Conservation (phyloP, 2,113 vertebrate genomes). For the human (Homo sapiens) region DNA sequence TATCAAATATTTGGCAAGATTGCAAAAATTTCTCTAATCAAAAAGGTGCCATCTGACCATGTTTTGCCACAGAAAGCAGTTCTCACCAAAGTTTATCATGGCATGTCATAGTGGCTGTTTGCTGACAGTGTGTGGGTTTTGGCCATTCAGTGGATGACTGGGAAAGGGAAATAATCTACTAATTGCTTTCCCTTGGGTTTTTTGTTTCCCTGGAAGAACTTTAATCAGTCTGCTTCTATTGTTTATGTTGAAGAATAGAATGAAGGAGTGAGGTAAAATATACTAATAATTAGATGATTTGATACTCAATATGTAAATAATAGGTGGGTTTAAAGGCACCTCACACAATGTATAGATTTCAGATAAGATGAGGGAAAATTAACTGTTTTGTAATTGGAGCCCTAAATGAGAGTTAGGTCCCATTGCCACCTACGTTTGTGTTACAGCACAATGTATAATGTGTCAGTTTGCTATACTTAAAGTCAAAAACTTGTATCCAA, state of each 20-base stretch:
- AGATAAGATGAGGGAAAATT: background rate
- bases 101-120: background rate
- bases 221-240: background rate
- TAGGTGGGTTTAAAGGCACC: constrained; percentile 34
- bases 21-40: background rate
- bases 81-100: background rate
- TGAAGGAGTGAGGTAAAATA: background rate
- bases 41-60: background rate
- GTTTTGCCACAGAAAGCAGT: background rate
- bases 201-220: background rate
- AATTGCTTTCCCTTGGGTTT: background rate
- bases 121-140: background rate
- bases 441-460: background rate
- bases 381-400: constrained; percentile 55
- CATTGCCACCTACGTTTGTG: background rate
- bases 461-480: background rate
- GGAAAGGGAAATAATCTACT: background rate
- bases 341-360: constrained; percentile 37
- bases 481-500: background rate
- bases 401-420: background rate
- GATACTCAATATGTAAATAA: background rate
- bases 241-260: background rate
- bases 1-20: constrained; percentile 39
- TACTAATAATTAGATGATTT: background rate
- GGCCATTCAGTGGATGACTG: background rate